These are phyloP conservation scores for Porites divaricata DNA, from an alignment of 92 coral and sea anemone species.

Conservation along the genomic window DNA sequence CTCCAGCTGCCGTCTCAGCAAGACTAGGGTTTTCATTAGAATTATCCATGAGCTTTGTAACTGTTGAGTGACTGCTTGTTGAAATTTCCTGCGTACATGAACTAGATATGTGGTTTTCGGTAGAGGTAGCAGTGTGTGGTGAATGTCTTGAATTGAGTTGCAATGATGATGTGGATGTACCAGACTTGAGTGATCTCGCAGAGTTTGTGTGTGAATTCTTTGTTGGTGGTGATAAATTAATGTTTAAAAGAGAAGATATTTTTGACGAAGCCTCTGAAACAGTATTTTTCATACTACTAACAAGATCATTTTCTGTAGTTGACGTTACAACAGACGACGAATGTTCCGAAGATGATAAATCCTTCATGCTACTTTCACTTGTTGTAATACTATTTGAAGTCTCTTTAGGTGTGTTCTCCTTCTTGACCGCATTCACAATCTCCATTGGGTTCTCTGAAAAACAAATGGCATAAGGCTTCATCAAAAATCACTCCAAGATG, in stretches of 20 bases:
- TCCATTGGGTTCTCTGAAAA: conserved; percentile 38
- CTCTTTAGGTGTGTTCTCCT: not conserved
- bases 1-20: not conserved
- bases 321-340: not conserved
- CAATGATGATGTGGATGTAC: not conserved
- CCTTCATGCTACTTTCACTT: not conserved
- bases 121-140: not conserved
- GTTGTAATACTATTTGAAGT: not conserved
- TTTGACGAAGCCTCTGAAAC: conserved; percentile 39
- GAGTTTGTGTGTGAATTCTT: conserved; percentile 18
- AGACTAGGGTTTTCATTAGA: conserved; percentile 5
- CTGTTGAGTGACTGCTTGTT: not conserved
- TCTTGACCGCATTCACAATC: conserved; percentile 3
- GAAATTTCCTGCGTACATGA: conserved; percentile 4
- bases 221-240: conserved; percentile 3
- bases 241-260: conserved; percentile 25
- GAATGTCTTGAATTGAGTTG: conserved; percentile 7
- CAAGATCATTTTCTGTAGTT: conserved; percentile 20
- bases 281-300: conserved; percentile 39
- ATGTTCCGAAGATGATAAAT: conserved; percentile 10
- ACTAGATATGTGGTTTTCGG: not conserved
- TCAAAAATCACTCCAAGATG: no score
- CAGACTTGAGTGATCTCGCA: conserved; percentile 9
- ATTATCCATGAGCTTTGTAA: not conserved
- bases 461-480: not conserved